phyloP scores from a whole-genome alignment of 2,888 invertebrate genomes.

The Athalia circularis region DNA sequence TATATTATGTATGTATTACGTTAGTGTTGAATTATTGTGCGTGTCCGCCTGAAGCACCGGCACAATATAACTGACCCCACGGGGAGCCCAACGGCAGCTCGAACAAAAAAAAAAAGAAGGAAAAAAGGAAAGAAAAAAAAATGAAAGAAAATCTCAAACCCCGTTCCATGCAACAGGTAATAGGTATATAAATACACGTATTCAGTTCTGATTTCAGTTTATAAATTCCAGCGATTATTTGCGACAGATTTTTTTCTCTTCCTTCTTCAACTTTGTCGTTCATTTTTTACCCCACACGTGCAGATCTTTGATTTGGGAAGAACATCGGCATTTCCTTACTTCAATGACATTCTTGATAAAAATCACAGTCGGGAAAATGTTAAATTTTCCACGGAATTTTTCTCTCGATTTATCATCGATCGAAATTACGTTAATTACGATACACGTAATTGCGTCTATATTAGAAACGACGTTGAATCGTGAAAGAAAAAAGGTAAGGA shows the following conservation, averaged over 20 bases:
- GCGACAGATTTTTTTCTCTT: too few species aligned
- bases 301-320: too few species aligned
- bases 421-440: not conserved
- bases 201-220: not conserved
- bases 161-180: not conserved
- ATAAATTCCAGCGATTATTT: not conserved
- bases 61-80: conserved; percentile 62
- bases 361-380: not conserved
- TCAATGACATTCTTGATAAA: too few species aligned
- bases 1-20: conserved; percentile 53
- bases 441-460: not conserved
- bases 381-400: not conserved
- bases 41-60: conserved; percentile 56
- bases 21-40: conserved; percentile 67
- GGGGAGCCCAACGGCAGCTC: conserved; percentile 54
- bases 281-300: too few species aligned
- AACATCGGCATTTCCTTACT: too few species aligned
- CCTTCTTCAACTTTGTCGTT: too few species aligned
- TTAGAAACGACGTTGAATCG: conserved; percentile 28
- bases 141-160: not conserved
- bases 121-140: not conserved
- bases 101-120: not conserved
- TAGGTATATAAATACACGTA: not conserved
- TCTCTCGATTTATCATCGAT: conserved; percentile 5
- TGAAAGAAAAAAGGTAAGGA: not conserved